A percentile compares a stretch with the other conserved stretches of the same genome.
These are phyloP conservation scores for Andricus quercusramuli DNA, from an alignment of 2,888 invertebrate species.

Conservation along the genomic window DNA sequence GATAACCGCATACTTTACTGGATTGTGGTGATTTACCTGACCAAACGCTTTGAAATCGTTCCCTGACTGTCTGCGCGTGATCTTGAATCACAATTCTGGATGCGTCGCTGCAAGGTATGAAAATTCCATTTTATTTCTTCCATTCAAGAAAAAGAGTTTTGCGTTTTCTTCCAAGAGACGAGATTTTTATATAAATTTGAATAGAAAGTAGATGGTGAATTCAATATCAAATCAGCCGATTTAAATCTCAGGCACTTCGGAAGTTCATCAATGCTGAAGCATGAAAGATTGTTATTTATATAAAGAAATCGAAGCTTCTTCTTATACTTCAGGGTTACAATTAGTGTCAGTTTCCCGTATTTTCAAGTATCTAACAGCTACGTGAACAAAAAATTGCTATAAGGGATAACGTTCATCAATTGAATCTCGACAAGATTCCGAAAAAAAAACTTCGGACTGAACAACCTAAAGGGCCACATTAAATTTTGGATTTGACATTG, in stretches of 20 bases:
- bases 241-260: not conserved
- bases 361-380: too few relatives aligned
- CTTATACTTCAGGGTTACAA: not conserved
- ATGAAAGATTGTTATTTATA: not conserved
- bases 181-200: not conserved
- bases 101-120: constrained; percentile 3
- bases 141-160: not conserved
- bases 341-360: not conserved
- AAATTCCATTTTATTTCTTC: constrained; percentile 1
- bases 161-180: not conserved
- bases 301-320: not conserved
- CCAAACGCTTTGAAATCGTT: constrained; percentile 63
- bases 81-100: constrained; percentile 22
- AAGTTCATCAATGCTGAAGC: not conserved
- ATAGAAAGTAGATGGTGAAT: not conserved
- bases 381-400: too few relatives aligned
- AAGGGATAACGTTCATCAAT: too few relatives aligned
- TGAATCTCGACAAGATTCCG: too few relatives aligned
- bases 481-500: too few relatives aligned
- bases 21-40: constrained; percentile 61
- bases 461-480: too few relatives aligned
- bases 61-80: constrained; percentile 53
- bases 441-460: too few relatives aligned
- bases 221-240: constrained; percentile 12
- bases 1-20: constrained; percentile 58